These are phyloP conservation scores for Protodeltote pygarga DNA, from an alignment of 2,888 invertebrate species.

Conservation along the genomic window DNA sequence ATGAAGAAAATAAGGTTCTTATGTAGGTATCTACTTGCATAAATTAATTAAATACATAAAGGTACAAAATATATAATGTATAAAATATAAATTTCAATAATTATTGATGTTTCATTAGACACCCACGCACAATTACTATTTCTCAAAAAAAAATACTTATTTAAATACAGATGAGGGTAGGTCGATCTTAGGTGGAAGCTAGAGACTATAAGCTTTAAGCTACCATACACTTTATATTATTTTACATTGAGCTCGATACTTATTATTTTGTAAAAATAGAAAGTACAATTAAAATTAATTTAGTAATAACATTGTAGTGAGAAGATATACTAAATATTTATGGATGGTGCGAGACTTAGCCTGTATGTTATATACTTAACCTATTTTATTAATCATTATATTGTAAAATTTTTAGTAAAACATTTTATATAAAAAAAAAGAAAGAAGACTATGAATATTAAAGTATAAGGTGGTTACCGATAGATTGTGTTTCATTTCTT, in stretches of 20 bases:
- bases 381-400: constrained; percentile 47
- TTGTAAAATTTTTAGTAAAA: constrained; percentile 51
- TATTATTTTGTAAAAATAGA: constrained; percentile 13
- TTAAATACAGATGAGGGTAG: too few relatives aligned
- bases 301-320: constrained; percentile 22
- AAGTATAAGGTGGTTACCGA: constrained; percentile 72
- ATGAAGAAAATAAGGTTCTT: too few relatives aligned
- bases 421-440: constrained; percentile 51
- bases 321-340: constrained; percentile 21
- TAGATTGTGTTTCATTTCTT: constrained; percentile 57
- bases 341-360: constrained; percentile 48
- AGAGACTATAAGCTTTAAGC: constrained; percentile 1
- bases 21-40: too few relatives aligned
- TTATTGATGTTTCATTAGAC: too few relatives aligned
- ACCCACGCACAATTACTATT: too few relatives aligned
- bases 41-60: too few relatives aligned
- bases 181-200: too few relatives aligned
- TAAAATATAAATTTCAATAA: too few relatives aligned
- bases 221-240: constrained; percentile 7
- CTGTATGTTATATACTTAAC: constrained; percentile 41
- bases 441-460: constrained; percentile 62
- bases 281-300: constrained; percentile 26
- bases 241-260: constrained; percentile 11
- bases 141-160: too few relatives aligned
- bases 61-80: too few relatives aligned